Conservation (phyloP, 2,113 vertebrate genomes). For the Alouatta palliata region DNA sequence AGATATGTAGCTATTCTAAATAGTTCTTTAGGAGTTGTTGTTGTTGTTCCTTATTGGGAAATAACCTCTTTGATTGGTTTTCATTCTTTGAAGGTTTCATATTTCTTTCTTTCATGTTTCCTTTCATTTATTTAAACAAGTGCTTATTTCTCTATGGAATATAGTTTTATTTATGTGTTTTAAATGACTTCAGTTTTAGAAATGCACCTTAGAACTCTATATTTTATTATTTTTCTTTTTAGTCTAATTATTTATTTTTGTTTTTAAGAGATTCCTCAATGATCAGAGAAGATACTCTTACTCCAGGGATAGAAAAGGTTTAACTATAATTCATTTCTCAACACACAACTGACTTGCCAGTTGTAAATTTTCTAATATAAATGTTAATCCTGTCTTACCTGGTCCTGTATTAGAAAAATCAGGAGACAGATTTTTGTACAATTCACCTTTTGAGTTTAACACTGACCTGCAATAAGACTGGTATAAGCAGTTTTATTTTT, state of each 20-base stretch:
- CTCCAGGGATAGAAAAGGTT: neutral
- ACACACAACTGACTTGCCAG: neutral
- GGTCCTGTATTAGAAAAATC: neutral
- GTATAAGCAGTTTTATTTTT: neutral
- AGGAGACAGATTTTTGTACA: neutral
- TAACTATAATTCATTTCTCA: neutral
- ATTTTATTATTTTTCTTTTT: neutral
- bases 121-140: neutral
- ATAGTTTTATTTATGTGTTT: neutral
- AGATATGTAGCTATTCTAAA: neutral
- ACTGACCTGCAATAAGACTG: neutral
- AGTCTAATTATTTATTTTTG: neutral
- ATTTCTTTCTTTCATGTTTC: neutral
- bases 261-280: neutral
- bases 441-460: neutral
- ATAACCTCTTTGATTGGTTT: neutral
- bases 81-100: neutral
- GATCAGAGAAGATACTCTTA: neutral
- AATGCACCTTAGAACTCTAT: neutral
- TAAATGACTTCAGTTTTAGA: conserved; percentile 2
- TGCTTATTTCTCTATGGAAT: neutral
- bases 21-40: neutral
- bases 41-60: neutral
- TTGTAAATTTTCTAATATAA: neutral
- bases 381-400: neutral